Percentiles rank a stretch among this genome's conserved stretches.
Evolutionary conservation across 2,888 invertebrate genomes (phyloP).

Genomic region (Auanema sp.): DNA sequence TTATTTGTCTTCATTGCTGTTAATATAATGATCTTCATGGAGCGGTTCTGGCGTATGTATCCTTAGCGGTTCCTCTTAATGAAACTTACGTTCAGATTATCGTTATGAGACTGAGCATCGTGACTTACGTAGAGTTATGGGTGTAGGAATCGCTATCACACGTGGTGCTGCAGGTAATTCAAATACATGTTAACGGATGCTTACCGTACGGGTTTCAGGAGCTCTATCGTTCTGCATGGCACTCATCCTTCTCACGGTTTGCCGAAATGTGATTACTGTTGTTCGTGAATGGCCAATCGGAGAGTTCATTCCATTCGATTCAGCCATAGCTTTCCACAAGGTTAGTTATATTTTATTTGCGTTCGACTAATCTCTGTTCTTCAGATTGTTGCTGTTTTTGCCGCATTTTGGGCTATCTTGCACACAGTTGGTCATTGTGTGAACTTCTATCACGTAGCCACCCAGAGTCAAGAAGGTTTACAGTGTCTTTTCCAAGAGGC

Average conservation of each 20-base stretch:
- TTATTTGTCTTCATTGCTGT: conserved; percentile 91
- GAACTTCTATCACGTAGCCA: conserved; percentile 95
- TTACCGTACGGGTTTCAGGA: conserved; percentile 73
- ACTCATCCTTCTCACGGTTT: conserved; percentile 80
- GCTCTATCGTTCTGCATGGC: conserved; percentile 92
- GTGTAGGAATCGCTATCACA: conserved; percentile 91
- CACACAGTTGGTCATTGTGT: conserved; percentile 93
- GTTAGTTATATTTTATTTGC: conserved; percentile 29
- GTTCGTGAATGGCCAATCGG: conserved; percentile 89
- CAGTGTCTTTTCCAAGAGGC: conserved; percentile 89
- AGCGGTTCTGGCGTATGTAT: conserved; percentile 84
- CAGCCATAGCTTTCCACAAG: conserved; percentile 94
- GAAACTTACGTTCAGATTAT: conserved; percentile 73
- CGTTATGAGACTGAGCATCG: conserved; percentile 94
- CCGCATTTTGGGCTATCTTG: conserved; percentile 84
- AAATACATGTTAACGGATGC: conserved; percentile 9
- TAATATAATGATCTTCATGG: conserved; percentile 88
- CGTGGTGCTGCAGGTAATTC: conserved; percentile 68
- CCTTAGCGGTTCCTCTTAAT: neutral
- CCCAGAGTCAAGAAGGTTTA: conserved; percentile 88
- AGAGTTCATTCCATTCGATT: conserved; percentile 89
- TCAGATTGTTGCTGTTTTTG: conserved; percentile 86
- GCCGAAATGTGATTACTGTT: conserved; percentile 85
- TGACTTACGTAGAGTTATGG: conserved; percentile 92
- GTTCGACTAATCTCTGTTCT: conserved; percentile 1